Evolutionary conservation across 2,888 invertebrate species (phyloP).

Genomic region (Heliothis peltigera): DNA sequence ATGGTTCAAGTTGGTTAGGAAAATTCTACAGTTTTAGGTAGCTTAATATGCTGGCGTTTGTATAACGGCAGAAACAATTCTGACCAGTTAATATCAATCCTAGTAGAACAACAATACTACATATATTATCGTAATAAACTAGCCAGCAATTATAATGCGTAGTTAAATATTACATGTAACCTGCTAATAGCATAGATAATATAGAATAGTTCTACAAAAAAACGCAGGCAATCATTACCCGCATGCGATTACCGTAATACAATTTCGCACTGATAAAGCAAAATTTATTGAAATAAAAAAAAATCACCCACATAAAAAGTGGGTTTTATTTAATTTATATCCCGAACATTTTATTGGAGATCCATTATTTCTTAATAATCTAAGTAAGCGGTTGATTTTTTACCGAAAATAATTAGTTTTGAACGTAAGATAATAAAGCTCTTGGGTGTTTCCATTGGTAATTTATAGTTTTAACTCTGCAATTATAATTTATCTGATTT

Average conservation of each 20-base stretch:
- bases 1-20: too few relatives aligned
- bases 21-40: too few relatives aligned
- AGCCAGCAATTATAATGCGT: neutral
- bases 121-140: conserved; percentile 4
- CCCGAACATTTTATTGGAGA: too few relatives aligned
- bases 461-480: neutral
- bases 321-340: conserved; percentile 7
- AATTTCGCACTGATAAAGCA: conserved; percentile 6
- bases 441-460: neutral
- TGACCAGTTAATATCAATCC: too few relatives aligned
- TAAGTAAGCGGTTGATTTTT: neutral
- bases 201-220: conserved; percentile 5
- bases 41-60: too few relatives aligned
- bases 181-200: conserved; percentile 17
- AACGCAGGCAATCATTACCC: conserved; percentile 7
- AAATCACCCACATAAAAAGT: conserved; percentile 12
- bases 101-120: neutral
- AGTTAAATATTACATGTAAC: neutral
- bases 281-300: conserved; percentile 7
- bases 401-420: too few relatives aligned
- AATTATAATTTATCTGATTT: neutral
- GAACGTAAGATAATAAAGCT: too few relatives aligned
- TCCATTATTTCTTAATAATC: too few relatives aligned
- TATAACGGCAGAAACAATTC: too few relatives aligned
- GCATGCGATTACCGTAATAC: conserved; percentile 17